Conservation (phyloP, 2,888 invertebrate genomes). For the Agonopterix arenella region DNA sequence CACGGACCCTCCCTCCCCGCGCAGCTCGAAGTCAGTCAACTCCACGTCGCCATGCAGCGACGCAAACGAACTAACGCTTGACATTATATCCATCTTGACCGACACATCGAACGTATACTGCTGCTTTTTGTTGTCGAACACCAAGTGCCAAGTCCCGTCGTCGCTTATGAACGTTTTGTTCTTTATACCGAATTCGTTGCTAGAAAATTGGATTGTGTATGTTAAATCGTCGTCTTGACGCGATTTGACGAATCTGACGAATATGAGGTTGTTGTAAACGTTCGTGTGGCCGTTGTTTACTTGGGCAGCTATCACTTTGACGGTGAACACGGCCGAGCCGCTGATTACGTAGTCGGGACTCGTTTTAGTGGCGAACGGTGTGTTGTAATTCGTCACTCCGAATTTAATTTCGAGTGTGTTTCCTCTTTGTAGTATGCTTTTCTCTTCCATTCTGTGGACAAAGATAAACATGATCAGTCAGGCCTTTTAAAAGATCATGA, state of each 20-base stretch:
- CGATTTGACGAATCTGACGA: constrained; percentile 28
- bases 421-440: constrained; percentile 25
- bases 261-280: constrained; percentile 31
- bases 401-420: constrained; percentile 28
- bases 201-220: constrained; percentile 28
- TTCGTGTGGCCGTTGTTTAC: constrained; percentile 28
- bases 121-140: constrained; percentile 28
- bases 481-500: too few species aligned
- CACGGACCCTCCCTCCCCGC: constrained; percentile 39
- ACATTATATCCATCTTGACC: constrained; percentile 17
- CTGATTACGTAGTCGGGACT: constrained; percentile 30
- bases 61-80: constrained; percentile 27
- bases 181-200: constrained; percentile 23
- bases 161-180: constrained; percentile 31
- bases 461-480: background rate
- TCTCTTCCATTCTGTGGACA: constrained; percentile 29
- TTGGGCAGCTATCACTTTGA: constrained; percentile 27
- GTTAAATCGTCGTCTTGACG: constrained; percentile 24
- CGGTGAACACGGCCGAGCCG: constrained; percentile 27
- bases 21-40: constrained; percentile 41
- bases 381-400: constrained; percentile 28
- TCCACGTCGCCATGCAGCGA: constrained; percentile 34
- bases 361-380: constrained; percentile 22
- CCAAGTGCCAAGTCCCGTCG: constrained; percentile 38
- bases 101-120: constrained; percentile 29